A percentile compares a stretch with the other conserved stretches of the same genome.
Conservation (phyloP, 2,797 vertebrate species). For the Nothura maculosa region DNA sequence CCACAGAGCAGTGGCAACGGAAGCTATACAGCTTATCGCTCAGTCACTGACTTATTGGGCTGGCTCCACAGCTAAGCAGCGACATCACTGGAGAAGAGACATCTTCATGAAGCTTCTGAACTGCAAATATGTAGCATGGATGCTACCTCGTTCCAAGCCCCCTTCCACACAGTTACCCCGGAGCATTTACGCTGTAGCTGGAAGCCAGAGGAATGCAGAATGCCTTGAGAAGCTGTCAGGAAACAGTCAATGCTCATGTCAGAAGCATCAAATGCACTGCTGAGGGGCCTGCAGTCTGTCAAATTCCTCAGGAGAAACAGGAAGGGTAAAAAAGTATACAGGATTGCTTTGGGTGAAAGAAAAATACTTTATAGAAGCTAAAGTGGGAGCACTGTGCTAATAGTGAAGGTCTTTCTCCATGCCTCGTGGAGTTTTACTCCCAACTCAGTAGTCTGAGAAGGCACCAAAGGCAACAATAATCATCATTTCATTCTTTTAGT, state of each 20-base stretch:
- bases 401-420: neutral
- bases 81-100: accelerated
- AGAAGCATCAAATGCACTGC: neutral
- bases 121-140: neutral
- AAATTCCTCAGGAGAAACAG: neutral
- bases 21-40: neutral
- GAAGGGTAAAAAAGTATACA: neutral
- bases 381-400: neutral
- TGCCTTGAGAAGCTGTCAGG: neutral
- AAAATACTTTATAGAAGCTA: neutral
- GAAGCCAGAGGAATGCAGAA: neutral
- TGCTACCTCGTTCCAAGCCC: neutral
- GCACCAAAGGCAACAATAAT: neutral
- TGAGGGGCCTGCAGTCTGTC: neutral
- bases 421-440: neutral
- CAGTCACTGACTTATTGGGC: neutral
- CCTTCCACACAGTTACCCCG: neutral
- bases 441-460: neutral
- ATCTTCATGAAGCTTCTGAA: neutral
- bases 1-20: neutral
- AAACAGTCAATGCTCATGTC: neutral
- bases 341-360: neutral
- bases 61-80: accelerated
- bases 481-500: neutral
- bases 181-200: neutral